phyloP scores from a whole-genome alignment of 2,888 invertebrate species.

The Apotomis capreana region DNA sequence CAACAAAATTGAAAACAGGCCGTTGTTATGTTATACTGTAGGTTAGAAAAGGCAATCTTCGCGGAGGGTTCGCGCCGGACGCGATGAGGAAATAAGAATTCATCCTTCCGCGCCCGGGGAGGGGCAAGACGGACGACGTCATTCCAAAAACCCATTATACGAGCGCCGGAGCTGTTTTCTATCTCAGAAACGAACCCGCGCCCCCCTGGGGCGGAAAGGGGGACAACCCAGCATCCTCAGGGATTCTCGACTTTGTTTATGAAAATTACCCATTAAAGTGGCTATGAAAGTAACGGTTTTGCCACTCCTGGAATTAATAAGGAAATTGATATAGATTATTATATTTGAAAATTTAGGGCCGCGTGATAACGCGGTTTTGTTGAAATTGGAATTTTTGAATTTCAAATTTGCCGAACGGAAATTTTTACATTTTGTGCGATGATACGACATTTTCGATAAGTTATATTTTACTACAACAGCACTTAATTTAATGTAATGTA shows the following conservation, averaged over 20 bases:
- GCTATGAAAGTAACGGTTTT: constrained; percentile 82
- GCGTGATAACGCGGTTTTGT: constrained; percentile 43
- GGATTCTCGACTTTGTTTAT: constrained; percentile 82
- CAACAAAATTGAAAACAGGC: constrained; percentile 82
- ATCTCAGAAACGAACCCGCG: constrained; percentile 79
- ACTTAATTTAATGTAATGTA: no score
- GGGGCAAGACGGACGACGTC: constrained; percentile 87
- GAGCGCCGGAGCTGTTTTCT: constrained; percentile 86
- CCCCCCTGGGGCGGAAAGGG: constrained; percentile 47
- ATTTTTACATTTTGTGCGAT: background rate
- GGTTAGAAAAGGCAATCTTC: constrained; percentile 82
- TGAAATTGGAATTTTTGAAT: constrained; percentile 43
- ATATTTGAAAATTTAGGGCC: constrained; percentile 57
- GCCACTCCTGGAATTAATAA: constrained; percentile 82
- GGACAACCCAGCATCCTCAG: constrained; percentile 58
- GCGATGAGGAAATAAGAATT: constrained; percentile 46
- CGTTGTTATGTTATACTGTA: constrained; percentile 82
- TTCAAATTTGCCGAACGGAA: background rate
- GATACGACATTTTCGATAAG: background rate
- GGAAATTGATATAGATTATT: constrained; percentile 81
- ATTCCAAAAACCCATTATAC: constrained; percentile 89
- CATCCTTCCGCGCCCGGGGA: constrained; percentile 47
- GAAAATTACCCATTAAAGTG: constrained; percentile 83
- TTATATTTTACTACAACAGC: background rate
- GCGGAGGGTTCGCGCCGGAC: constrained; percentile 78